Conservation (phyloP, 2,113 vertebrate genomes). For the Capra hircus region DNA sequence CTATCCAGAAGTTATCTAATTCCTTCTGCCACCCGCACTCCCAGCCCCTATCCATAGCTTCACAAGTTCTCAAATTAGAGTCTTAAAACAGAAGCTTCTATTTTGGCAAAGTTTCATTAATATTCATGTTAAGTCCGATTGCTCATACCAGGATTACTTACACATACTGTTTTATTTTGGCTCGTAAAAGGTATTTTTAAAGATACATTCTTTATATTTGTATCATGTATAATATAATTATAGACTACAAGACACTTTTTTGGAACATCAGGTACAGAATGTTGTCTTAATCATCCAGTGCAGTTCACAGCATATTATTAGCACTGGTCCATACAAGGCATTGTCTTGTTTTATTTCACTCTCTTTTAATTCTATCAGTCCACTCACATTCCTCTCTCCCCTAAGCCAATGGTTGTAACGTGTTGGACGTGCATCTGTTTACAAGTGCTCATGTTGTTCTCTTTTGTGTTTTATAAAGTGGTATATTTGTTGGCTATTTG, state of each 20-base stretch:
- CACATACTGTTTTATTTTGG: constrained; percentile 33
- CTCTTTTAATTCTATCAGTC: not conserved
- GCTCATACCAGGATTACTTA: constrained; percentile 44
- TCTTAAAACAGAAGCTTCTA: constrained; percentile 32
- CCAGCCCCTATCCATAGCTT: not conserved
- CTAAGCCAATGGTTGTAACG: not conserved
- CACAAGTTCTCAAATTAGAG: constrained; percentile 42
- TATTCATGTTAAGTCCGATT: constrained; percentile 10
- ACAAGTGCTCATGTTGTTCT: not conserved
- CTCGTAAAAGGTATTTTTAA: constrained; percentile 62
- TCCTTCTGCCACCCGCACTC: not conserved
- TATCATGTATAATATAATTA: constrained; percentile 54
- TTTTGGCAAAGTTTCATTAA: constrained; percentile 39
- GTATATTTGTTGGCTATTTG: not conserved
- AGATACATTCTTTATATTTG: constrained; percentile 45
- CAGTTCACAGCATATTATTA: not conserved
- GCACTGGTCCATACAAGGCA: not conserved
- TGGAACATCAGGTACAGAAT: not conserved
- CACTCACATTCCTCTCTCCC: constrained; percentile 12
- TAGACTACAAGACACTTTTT: not conserved
- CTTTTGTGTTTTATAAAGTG: not conserved
- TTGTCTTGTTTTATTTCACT: not conserved
- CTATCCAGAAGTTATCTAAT: constrained; percentile 12
- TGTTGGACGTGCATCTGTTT: not conserved
- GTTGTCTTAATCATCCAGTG: constrained; percentile 21